These are phyloP conservation scores for Melanotaenia boesemani DNA, from an alignment of 2,797 vertebrate genomes.

Conservation along the genomic window DNA sequence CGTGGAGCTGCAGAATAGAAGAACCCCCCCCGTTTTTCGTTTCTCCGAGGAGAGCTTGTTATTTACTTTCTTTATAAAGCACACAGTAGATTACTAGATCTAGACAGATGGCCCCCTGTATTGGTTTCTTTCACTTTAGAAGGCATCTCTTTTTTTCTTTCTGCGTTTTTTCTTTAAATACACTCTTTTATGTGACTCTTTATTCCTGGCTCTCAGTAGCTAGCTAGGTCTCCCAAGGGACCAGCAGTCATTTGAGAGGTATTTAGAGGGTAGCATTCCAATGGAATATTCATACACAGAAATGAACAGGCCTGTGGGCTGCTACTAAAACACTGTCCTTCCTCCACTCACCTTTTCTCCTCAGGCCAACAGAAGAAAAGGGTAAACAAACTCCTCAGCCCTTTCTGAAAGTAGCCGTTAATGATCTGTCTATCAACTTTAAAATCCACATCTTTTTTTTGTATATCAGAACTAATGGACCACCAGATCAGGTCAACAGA, in stretches of 20 bases:
- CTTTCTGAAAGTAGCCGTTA: slow-evolving; percentile 39
- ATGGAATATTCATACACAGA: slow-evolving; percentile 70
- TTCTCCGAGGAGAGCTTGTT: slow-evolving; percentile 36
- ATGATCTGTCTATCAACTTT: slow-evolving; percentile 31
- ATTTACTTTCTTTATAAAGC: slow-evolving; percentile 25
- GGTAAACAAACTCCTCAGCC: not conserved
- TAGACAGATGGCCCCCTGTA: slow-evolving; percentile 7
- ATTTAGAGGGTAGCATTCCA: slow-evolving; percentile 69
- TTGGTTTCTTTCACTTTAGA: slow-evolving; percentile 11
- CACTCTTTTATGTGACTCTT: slow-evolving; percentile 51
- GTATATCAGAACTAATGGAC: slow-evolving; percentile 12
- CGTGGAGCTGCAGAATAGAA: slow-evolving; percentile 84
- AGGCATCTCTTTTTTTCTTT: slow-evolving; percentile 2
- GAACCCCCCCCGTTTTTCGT: slow-evolving; percentile 50
- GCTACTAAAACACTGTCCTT: slow-evolving; percentile 28
- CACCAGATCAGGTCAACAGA: slow-evolving; percentile 19
- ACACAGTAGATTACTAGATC: not conserved
- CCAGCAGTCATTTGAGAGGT: slow-evolving; percentile 66
- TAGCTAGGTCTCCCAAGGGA: slow-evolving; percentile 56
- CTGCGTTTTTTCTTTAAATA: slow-evolving; percentile 38
- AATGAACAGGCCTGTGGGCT: slow-evolving; percentile 43
- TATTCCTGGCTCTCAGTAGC: slow-evolving; percentile 51
- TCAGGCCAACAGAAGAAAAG: slow-evolving; percentile 23
- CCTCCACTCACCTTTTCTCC: slow-evolving; percentile 8
- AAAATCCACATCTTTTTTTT: slow-evolving; percentile 19